Evolutionary conservation across 2,888 invertebrate genomes (phyloP).

Genomic region (Cylloceria caligata): DNA sequence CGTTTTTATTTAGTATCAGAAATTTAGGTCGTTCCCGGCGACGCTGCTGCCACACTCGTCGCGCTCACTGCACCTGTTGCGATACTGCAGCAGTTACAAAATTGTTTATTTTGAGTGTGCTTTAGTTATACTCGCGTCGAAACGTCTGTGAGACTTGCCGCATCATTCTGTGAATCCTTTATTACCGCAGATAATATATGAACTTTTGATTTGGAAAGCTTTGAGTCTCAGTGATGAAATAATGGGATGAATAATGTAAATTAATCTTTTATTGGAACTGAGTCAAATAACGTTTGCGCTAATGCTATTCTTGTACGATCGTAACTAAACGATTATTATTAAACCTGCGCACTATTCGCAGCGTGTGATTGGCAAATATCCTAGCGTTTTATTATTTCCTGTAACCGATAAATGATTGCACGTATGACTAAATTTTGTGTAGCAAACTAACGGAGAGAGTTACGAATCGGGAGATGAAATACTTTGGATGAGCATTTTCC

Average conservation of each 20-base stretch:
- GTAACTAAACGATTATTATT: constrained; percentile 1
- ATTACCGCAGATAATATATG: not conserved
- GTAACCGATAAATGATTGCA: not conserved
- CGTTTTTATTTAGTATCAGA: constrained; percentile 29
- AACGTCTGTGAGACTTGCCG: not conserved
- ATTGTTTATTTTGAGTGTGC: constrained; percentile 41
- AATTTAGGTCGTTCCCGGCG: constrained; percentile 35
- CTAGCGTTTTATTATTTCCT: not conserved
- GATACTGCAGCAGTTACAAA: constrained; percentile 49
- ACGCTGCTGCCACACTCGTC: constrained; percentile 16
- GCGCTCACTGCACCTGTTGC: constrained; percentile 56
- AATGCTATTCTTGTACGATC: constrained; percentile 7
- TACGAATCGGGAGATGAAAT: not conserved
- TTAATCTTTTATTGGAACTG: constrained; percentile 14
- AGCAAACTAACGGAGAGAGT: not conserved
- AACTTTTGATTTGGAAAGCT: not conserved
- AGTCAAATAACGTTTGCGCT: not conserved
- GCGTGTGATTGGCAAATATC: not conserved
- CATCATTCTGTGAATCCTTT: not conserved
- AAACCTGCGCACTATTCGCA: not conserved
- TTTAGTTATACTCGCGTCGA: not conserved
- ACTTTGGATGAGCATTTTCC: not conserved
- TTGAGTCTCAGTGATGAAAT: not conserved
- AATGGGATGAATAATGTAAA: not conserved
- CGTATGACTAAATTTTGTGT: not conserved